Evolutionary conservation across 2,888 invertebrate species (phyloP).

Genomic region (Archips xylosteana): DNA sequence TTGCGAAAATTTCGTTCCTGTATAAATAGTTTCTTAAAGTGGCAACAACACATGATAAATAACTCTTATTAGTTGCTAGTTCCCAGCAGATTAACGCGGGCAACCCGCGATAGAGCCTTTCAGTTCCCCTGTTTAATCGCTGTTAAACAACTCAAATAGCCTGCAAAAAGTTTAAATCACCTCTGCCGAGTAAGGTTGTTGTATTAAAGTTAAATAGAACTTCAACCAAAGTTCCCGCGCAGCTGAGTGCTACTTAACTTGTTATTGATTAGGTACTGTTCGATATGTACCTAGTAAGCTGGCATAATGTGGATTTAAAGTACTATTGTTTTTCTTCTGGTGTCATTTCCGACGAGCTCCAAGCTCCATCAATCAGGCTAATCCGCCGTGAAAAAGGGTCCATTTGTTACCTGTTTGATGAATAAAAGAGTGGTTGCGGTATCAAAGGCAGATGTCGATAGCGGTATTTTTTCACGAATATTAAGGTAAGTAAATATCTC

Average conservation of each 20-base stretch:
- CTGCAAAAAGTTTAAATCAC: conserved; percentile 23
- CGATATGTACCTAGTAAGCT: conserved; percentile 9
- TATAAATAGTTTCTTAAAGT: neutral
- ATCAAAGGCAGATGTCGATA: conserved; percentile 17
- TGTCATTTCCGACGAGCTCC: conserved; percentile 31
- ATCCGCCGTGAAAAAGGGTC: conserved; percentile 37
- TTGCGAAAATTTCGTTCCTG: neutral
- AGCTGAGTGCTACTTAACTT: neutral
- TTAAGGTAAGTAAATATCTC: conserved; percentile 3
- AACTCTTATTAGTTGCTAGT: conserved; percentile 4
- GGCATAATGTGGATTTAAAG: conserved; percentile 12
- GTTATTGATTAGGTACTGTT: conserved; percentile 11
- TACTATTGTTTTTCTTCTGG: conserved; percentile 20
- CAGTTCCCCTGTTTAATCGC: conserved; percentile 7
- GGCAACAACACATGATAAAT: neutral
- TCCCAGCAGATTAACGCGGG: conserved; percentile 22
- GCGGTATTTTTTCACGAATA: conserved; percentile 6
- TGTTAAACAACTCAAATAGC: conserved; percentile 32
- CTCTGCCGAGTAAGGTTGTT: conserved; percentile 14
- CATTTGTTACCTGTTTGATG: conserved; percentile 40
- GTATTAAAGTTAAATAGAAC: conserved; percentile 14
- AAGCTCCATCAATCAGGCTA: conserved; percentile 35
- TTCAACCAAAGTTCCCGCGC: neutral
- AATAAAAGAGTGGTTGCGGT: conserved; percentile 38
- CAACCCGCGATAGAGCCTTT: conserved; percentile 1